These are phyloP conservation scores for Oppia nitens DNA, from an alignment of 1,140 invertebrate genomes.

Conservation along the genomic window DNA sequence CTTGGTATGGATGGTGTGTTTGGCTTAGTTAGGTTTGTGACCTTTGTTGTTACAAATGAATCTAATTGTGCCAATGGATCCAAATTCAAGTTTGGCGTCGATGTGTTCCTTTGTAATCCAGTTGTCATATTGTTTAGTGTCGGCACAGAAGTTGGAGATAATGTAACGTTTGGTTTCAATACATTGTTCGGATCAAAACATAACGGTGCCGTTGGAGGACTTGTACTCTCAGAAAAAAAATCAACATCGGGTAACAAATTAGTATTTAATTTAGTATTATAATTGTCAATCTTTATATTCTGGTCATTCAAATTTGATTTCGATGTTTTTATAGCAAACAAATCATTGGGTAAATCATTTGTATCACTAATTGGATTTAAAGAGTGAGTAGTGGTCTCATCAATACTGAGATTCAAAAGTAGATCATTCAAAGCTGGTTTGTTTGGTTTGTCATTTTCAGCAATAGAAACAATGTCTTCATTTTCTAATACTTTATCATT, in stretches of 20 bases:
- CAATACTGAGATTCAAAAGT: constrained; percentile 7
- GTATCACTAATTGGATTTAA: background rate
- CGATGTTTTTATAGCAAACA: background rate
- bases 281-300: too few species aligned
- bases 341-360: background rate
- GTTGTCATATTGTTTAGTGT: constrained; percentile 1
- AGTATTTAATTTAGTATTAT: background rate
- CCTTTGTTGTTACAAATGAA: constrained; percentile 18
- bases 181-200: background rate
- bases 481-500: background rate
- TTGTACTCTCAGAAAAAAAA: background rate
- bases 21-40: constrained; percentile 2
- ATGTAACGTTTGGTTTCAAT: background rate
- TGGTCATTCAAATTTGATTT: too few species aligned
- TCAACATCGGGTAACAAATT: background rate
- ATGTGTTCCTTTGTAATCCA: constrained; percentile 37
- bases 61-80: constrained; percentile 40
- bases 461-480: background rate
- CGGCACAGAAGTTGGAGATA: background rate
- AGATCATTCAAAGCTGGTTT: background rate
- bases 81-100: constrained; percentile 36
- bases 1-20: constrained; percentile 5
- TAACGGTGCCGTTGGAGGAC: background rate
- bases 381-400: background rate
- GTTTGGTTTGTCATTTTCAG: background rate